Conservation (phyloP, 2,888 invertebrate species). For the Blastobasis lacticolella region DNA sequence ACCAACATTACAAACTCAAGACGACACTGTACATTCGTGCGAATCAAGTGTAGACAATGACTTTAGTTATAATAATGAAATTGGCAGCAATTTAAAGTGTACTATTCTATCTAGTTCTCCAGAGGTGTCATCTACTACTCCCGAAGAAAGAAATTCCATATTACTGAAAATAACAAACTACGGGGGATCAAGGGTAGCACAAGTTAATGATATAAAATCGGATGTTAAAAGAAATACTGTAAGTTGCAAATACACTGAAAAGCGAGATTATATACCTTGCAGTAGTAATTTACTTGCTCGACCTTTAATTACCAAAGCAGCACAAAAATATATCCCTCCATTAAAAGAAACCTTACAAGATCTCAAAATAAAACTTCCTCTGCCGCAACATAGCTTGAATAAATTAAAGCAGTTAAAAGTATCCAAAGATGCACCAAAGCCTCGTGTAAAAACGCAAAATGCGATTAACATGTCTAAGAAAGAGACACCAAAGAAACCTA, state of each 20-base stretch:
- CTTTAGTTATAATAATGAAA: slow-evolving; percentile 28
- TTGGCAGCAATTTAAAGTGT: slow-evolving; percentile 25
- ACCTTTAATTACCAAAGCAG: slow-evolving; percentile 63
- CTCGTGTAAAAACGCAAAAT: slow-evolving; percentile 24
- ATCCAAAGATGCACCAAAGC: slow-evolving; percentile 49
- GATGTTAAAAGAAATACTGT: slow-evolving; percentile 24
- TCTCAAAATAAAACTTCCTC: slow-evolving; percentile 59
- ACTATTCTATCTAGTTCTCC: slow-evolving; percentile 46
- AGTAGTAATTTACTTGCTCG: slow-evolving; percentile 31
- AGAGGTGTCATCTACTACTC: slow-evolving; percentile 66
- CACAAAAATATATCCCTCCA: slow-evolving; percentile 70
- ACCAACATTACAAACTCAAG: slow-evolving; percentile 18
- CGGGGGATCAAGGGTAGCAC: slow-evolving; percentile 51
- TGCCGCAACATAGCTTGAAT: slow-evolving; percentile 57
- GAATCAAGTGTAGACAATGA: slow-evolving; percentile 41
- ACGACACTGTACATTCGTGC: slow-evolving; percentile 32
- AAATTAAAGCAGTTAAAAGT: slow-evolving; percentile 58
- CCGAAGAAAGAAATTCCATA: slow-evolving; percentile 57
- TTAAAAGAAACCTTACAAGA: slow-evolving; percentile 50
- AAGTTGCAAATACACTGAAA: slow-evolving; percentile 54
- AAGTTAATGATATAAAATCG: slow-evolving; percentile 39
- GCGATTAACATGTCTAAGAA: slow-evolving; percentile 17
- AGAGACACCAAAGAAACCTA: slow-evolving; percentile 47
- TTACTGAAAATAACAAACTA: slow-evolving; percentile 60
- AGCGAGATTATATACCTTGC: slow-evolving; percentile 37